phyloP scores from a whole-genome alignment of 2,888 invertebrate genomes.

The Eremobia ochroleuca region DNA sequence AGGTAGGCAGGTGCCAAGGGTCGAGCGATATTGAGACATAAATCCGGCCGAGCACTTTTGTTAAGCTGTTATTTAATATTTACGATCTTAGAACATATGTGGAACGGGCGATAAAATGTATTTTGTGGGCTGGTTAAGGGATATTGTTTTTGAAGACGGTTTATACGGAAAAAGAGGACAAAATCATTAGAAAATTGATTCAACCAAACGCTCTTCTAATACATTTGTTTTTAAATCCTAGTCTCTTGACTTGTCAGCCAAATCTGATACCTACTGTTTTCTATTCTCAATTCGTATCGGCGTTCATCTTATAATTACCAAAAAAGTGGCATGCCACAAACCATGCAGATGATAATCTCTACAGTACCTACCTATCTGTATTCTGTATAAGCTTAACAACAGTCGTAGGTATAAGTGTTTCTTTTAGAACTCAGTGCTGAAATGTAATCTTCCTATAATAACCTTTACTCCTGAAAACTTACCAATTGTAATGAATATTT shows the following conservation, averaged over 20 bases:
- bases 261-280: no score
- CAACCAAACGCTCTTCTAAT: not conserved
- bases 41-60: conserved; percentile 78
- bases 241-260: no score
- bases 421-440: not conserved
- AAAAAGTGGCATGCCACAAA: no score
- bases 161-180: not conserved
- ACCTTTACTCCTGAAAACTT: not conserved
- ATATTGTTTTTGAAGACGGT: not conserved
- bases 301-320: no score
- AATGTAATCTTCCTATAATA: not conserved
- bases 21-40: conserved; percentile 86
- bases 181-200: not conserved
- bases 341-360: no score
- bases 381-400: no score
- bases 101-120: conserved; percentile 43
- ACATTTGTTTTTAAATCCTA: no score
- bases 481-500: not conserved
- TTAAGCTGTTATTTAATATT: conserved; percentile 83
- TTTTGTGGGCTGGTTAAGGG: conserved; percentile 9
- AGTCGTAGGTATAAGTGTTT: not conserved
- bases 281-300: no score
- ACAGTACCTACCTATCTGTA: no score
- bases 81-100: conserved; percentile 71
- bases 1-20: conserved; percentile 73